Conservation (phyloP, 2,113 vertebrate genomes). For the Toxotes chatareus region DNA sequence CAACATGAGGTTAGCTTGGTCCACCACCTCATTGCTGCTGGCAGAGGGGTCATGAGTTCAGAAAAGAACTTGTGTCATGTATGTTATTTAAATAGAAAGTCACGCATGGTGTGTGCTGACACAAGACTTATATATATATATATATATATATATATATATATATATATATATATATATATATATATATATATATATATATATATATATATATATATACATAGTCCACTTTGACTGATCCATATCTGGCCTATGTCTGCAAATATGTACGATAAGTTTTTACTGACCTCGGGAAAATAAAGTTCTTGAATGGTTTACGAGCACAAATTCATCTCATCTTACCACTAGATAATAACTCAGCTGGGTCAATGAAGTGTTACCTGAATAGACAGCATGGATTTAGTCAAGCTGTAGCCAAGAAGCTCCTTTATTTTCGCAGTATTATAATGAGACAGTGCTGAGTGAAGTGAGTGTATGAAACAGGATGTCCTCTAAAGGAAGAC, state of each 20-base stretch:
- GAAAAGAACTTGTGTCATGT: slow-evolving; percentile 32
- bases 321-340: neutral
- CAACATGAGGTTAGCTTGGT: slow-evolving; percentile 50
- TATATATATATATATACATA: too few relatives aligned
- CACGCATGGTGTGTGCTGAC: slow-evolving; percentile 42
- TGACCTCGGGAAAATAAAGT: neutral
- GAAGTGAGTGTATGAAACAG: slow-evolving; percentile 52
- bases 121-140: slow-evolving; percentile 8
- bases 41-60: slow-evolving; percentile 38
- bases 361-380: neutral
- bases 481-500: slow-evolving; percentile 60
- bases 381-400: slow-evolving; percentile 32
- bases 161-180: too few relatives aligned
- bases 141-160: too few relatives aligned
- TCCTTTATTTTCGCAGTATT: slow-evolving; percentile 19
- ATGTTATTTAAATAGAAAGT: slow-evolving; percentile 58
- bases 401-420: slow-evolving; percentile 13
- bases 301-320: neutral
- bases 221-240: neutral
- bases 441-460: slow-evolving; percentile 54
- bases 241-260: neutral
- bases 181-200: too few relatives aligned
- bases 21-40: slow-evolving; percentile 30
- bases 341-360: neutral
- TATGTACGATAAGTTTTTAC: neutral